Percentiles rank a stretch among this genome's conserved stretches.
phyloP scores from a whole-genome alignment of 2,113 vertebrate genomes.

The Hirundichthys speculiger region DNA sequence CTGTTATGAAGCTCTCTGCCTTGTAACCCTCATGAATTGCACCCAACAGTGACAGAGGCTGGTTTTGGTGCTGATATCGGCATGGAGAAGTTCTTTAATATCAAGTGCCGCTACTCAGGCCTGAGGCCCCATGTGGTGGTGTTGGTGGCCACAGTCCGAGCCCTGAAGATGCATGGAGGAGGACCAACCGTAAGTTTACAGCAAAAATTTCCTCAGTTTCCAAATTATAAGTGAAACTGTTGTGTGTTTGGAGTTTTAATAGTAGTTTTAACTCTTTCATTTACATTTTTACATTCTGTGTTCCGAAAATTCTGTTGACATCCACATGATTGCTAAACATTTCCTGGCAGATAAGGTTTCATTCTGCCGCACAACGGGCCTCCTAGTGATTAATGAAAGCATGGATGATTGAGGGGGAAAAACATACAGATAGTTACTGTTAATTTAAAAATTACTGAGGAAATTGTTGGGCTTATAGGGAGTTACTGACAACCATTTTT shows the following conservation, averaged over 20 bases:
- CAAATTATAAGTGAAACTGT: neutral
- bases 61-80: conserved; percentile 98
- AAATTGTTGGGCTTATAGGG: too few species aligned
- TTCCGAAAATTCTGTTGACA: too few species aligned
- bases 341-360: too few species aligned
- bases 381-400: too few species aligned
- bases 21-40: neutral
- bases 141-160: conserved; percentile 92
- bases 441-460: too few species aligned
- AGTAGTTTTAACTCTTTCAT: too few species aligned
- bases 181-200: conserved; percentile 88
- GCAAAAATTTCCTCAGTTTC: neutral
- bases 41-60: conserved; percentile 91
- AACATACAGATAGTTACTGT: too few species aligned
- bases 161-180: conserved; percentile 98
- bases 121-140: conserved; percentile 94
- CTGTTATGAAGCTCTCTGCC: neutral
- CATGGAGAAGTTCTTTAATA: conserved; percentile 99
- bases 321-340: too few species aligned
- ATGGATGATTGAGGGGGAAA: neutral
- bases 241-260: too few species aligned
- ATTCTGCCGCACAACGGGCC: too few species aligned
- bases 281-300: too few species aligned
- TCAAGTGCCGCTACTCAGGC: conserved; percentile 95
- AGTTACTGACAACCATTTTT: neutral